A percentile compares a stretch with the other conserved stretches of the same genome.
These are phyloP conservation scores for Hecatera dysodea DNA, from an alignment of 2,888 invertebrate genomes.

Conservation along the genomic window DNA sequence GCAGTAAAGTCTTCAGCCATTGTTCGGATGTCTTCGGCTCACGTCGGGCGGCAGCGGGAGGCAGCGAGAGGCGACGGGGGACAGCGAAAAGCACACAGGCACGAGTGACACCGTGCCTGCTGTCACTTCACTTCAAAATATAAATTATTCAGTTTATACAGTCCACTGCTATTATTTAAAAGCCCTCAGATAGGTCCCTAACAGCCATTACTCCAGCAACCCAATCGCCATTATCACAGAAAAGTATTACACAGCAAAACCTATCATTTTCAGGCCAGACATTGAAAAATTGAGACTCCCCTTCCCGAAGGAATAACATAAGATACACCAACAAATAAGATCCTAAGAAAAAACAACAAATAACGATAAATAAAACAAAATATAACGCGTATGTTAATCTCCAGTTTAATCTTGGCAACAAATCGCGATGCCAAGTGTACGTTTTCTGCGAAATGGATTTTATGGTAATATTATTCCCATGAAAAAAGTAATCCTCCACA, in stretches of 20 bases:
- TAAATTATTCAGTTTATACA: no score
- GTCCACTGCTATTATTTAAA: no score
- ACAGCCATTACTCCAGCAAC: neutral
- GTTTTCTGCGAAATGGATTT: slow-evolving; percentile 74
- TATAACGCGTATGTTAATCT: slow-evolving; percentile 74
- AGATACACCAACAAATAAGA: slow-evolving; percentile 29
- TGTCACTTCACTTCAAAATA: no score
- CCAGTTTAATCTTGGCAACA: slow-evolving; percentile 84
- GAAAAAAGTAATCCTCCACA: slow-evolving; percentile 76
- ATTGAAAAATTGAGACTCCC: slow-evolving; percentile 61
- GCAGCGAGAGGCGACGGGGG: no score
- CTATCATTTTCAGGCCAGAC: slow-evolving; percentile 50
- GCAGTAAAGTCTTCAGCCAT: no score
- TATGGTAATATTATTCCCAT: slow-evolving; percentile 85
- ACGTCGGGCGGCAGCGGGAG: no score
- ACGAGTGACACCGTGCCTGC: no score
- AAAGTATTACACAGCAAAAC: slow-evolving; percentile 38
- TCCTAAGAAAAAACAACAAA: slow-evolving; percentile 42
- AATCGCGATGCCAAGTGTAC: slow-evolving; percentile 80
- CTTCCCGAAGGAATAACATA: slow-evolving; percentile 48
- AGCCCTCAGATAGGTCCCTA: no score
- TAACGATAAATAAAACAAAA: slow-evolving; percentile 69
- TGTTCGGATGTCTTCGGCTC: no score
- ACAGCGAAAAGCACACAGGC: no score
- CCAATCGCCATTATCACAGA: slow-evolving; percentile 22